phyloP scores from a whole-genome alignment of 2,113 vertebrate species.

The Phodopus roborovskii region DNA sequence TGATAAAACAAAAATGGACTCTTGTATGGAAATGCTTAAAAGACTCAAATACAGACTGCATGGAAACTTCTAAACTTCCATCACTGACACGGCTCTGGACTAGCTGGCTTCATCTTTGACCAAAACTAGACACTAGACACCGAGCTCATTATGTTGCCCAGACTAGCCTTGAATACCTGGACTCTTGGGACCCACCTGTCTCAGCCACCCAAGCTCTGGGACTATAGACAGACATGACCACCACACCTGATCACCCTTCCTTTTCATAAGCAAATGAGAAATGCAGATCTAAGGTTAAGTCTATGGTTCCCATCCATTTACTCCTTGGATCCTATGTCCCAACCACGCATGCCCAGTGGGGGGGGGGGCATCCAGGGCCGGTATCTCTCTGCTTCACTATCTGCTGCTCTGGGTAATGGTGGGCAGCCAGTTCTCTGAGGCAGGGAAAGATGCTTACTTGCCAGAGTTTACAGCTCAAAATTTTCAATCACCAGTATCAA shows the following conservation, averaged over 20 bases:
- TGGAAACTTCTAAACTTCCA: background rate
- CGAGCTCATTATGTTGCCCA: background rate
- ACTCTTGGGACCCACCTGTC: too few relatives aligned
- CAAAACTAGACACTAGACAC: background rate
- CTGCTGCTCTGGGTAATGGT: background rate
- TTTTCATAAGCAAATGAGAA: background rate
- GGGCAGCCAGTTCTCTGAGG: background rate
- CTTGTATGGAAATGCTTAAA: background rate
- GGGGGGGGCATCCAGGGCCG: fast-evolving
- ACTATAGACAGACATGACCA: background rate
- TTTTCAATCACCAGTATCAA: background rate
- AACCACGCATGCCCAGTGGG: background rate
- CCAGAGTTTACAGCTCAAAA: background rate
- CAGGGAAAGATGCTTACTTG: background rate
- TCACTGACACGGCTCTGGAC: background rate
- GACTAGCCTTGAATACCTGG: background rate
- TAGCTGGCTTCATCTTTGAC: background rate
- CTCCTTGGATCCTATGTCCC: too few relatives aligned
- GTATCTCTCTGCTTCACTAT: fast-evolving
- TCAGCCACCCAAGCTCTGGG: background rate
- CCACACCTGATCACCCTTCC: background rate
- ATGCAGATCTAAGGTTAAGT: background rate
- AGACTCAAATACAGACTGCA: background rate
- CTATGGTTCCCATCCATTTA: too few relatives aligned
- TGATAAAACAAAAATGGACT: background rate